These are phyloP conservation scores for Trogon surrucura DNA, from an alignment of 2,113 vertebrate species.

Conservation along the genomic window DNA sequence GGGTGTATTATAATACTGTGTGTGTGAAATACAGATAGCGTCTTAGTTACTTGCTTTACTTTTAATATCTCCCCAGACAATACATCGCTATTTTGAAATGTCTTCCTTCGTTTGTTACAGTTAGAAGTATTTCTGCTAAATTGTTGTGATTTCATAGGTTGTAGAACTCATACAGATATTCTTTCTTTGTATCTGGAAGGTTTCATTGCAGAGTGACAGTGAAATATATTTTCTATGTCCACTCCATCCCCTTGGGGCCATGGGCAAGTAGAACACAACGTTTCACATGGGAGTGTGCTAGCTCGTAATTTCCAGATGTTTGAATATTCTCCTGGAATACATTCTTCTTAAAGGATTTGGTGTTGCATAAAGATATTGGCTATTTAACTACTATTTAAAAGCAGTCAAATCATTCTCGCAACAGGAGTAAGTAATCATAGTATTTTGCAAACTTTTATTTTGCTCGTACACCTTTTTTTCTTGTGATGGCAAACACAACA, in stretches of 20 bases:
- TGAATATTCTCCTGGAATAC: not conserved
- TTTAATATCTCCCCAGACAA: not conserved
- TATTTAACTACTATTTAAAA: not conserved
- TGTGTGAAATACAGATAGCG: not conserved
- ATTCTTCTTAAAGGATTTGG: not conserved
- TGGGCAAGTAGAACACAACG: not conserved
- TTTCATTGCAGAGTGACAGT: not conserved
- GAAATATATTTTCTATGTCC: not conserved
- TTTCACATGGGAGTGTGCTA: not conserved
- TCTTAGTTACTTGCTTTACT: constrained; percentile 40
- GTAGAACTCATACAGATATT: not conserved
- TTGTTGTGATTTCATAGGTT: not conserved
- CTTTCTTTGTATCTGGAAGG: not conserved
- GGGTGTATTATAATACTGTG: constrained; percentile 24
- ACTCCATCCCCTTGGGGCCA: not conserved
- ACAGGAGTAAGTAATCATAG: not conserved
- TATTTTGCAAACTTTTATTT: not conserved
- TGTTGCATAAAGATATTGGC: not conserved
- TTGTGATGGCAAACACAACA: not conserved
- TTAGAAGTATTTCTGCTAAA: not conserved
- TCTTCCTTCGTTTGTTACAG: not conserved
- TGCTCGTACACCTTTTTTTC: not conserved
- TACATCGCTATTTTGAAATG: not conserved
- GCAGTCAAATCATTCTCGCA: not conserved
- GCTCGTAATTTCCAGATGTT: not conserved